Base-by-base conservation (phyloP, 2,888 invertebrate genomes). In the Drosophila imparisetae region DNA sequence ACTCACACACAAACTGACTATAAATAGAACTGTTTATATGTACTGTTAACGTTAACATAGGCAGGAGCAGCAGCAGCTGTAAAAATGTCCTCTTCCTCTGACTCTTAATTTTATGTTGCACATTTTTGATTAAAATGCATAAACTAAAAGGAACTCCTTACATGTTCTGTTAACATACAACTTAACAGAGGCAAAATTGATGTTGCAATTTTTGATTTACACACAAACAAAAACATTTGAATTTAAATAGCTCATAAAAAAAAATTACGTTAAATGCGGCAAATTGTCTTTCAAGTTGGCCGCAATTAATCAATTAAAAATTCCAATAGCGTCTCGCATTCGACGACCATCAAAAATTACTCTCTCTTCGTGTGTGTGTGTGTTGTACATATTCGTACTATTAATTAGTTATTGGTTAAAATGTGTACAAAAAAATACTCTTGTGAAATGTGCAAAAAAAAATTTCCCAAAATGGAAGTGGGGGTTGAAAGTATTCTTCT, bases 231-330 rank as follows among this genome's bases (percentile, higher is more conserved):
- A 36, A 24, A 8, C 45, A 24, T 15, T 24, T 45, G 15, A 45
- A 45, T 45, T 45, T 24, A 77, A 83, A 88, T 81, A 72, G 82
- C 65, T 65, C 64, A 74, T 83, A 66, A 80, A 78, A 83, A 67
- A 83, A 8, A 45, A 24, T 15, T 53, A 70, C 73, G 73, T 55
- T 6, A 64, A 78, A 73, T 76, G 82, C 84, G 89, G 85, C 76
- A 50, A 18, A 45, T 61, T 69, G 55, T 72, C 85, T 89, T 87
- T 89, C 50, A 84, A 74, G 89, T 78, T 77, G 72, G 58, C 68
- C 76, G 87, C 87, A 89, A 84, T 87, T 89, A 87, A 84, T 87
- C 82, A 84, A 89, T 89, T 84, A 79, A 75, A 76, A 84, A 84
- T 84, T 86, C 84, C 83, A 79, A 87, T 79, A 79, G 65, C 87